phyloP scores from a whole-genome alignment of 2,888 invertebrate genomes.

The Monoplex corrugatus region DNA sequence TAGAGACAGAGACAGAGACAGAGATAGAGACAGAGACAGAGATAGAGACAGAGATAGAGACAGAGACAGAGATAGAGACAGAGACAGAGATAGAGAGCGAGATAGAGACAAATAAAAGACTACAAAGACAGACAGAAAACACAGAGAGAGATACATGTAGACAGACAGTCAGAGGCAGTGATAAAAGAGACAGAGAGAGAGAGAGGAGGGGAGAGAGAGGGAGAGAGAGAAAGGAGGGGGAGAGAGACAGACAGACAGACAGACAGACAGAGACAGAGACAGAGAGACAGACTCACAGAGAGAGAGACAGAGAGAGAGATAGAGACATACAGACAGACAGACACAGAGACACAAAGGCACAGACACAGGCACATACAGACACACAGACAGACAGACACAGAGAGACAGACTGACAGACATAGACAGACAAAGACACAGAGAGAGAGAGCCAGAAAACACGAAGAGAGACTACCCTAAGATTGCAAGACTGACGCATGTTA shows the following conservation, averaged over 20 bases:
- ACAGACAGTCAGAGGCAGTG: not conserved
- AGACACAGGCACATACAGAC: not conserved
- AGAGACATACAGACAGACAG: too few species aligned
- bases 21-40: not conserved
- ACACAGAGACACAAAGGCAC: too few species aligned
- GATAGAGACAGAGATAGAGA: not conserved
- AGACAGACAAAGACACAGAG: not conserved
- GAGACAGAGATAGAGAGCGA: slow-evolving; percentile 7
- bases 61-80: not conserved
- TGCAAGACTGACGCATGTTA: too few species aligned
- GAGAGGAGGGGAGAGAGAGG: not conserved
- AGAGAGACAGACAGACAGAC: not conserved
- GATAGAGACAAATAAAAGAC: not conserved
- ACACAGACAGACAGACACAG: not conserved
- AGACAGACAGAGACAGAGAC: too few species aligned
- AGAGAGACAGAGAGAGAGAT: too few species aligned
- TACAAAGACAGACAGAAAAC: not conserved
- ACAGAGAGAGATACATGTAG: not conserved
- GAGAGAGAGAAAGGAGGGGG: not conserved
- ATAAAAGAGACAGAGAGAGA: not conserved
- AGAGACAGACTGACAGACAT: not conserved
- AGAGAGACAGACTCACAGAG: too few species aligned
- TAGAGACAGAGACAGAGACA: not conserved
- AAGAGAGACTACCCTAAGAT: too few species aligned
- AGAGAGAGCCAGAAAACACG: too few species aligned